Conservation (phyloP, 2,113 vertebrate species). For the Burhinus bistriatus region DNA sequence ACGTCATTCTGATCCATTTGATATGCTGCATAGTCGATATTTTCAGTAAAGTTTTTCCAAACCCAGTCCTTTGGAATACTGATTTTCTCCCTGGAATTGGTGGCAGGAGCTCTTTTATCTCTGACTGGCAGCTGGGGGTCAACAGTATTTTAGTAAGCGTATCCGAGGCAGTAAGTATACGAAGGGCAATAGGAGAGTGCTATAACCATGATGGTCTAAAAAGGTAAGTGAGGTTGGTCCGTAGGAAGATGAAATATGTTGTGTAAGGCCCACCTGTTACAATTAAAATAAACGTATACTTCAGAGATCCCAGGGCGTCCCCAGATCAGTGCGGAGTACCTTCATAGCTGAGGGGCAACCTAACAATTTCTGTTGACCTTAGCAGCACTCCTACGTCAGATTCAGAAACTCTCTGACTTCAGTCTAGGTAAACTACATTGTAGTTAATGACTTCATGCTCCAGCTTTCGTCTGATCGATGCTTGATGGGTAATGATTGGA, state of each 20-base stretch:
- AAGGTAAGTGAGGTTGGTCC: neutral
- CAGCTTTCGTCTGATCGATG: neutral
- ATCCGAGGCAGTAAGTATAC: neutral
- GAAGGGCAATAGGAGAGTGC: neutral
- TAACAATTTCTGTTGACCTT: neutral
- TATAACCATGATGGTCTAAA: neutral
- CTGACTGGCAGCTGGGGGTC: neutral
- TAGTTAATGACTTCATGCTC: neutral
- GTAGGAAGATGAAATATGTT: neutral
- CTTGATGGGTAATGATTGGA: neutral
- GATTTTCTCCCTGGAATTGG: neutral
- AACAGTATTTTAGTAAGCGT: neutral
- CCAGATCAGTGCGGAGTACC: neutral
- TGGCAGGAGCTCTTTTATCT: neutral
- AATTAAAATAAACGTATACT: neutral
- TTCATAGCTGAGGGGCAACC: neutral
- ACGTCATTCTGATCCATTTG: neutral
- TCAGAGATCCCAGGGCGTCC: neutral
- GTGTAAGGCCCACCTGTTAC: neutral
- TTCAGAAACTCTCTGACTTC: neutral
- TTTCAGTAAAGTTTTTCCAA: neutral
- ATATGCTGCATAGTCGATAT: neutral
- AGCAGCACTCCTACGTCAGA: neutral
- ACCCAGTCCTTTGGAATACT: neutral
- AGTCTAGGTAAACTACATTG: neutral